phyloP scores from a whole-genome alignment of 1,140 invertebrate genomes.

The Halesus radiatus region DNA sequence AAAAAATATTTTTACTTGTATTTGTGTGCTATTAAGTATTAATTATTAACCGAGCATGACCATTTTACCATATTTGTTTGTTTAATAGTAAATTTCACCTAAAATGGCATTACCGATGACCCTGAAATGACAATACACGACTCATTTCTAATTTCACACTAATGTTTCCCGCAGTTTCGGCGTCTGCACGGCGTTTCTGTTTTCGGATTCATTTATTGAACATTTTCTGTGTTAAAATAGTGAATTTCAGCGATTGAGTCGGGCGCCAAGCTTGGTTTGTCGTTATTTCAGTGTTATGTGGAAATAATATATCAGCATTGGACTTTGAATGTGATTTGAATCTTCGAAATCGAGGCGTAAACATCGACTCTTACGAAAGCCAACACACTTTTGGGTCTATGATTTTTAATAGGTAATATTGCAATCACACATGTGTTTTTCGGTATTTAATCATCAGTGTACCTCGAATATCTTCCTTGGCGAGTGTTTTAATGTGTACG shows the following conservation, averaged over 20 bases:
- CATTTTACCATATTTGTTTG: neutral
- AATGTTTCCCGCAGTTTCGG: constrained; percentile 50
- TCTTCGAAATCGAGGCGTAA: constrained; percentile 43
- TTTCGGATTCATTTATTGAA: constrained; percentile 44
- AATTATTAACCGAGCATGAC: neutral
- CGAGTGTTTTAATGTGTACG: neutral
- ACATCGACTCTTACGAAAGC: constrained; percentile 51
- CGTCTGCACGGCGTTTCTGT: constrained; percentile 46
- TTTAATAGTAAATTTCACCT: constrained; percentile 6
- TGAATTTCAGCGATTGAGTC: constrained; percentile 12
- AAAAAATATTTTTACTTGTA: constrained; percentile 1
- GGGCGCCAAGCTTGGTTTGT: neutral
- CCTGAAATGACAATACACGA: constrained; percentile 48
- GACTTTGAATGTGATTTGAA: constrained; percentile 38
- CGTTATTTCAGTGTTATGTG: constrained; percentile 45
- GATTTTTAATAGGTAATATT: constrained; percentile 49
- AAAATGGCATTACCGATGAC: constrained; percentile 44
- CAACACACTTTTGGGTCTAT: constrained; percentile 50
- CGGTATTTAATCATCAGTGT: neutral
- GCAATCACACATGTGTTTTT: constrained; percentile 22
- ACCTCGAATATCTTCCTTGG: neutral
- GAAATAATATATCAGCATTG: constrained; percentile 19
- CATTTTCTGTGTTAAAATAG: constrained; percentile 44
- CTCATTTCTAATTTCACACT: constrained; percentile 38
- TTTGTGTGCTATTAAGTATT: neutral